These are phyloP conservation scores for Nasonia giraulti DNA, from an alignment of 1,140 invertebrate genomes.

Conservation along the genomic window DNA sequence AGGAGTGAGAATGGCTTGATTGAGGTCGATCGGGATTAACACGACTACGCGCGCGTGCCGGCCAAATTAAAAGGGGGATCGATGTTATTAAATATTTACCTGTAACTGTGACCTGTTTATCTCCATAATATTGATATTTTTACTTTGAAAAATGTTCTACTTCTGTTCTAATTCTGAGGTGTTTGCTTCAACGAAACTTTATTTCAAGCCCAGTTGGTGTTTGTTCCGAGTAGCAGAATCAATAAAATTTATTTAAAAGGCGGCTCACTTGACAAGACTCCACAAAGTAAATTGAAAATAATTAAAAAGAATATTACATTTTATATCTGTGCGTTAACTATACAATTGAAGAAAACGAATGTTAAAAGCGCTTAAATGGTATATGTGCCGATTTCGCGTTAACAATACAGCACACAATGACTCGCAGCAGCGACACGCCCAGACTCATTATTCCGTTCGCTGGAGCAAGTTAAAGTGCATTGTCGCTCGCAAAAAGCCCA, in stretches of 20 bases:
- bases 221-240: too few species aligned
- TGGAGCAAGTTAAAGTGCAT: conserved; percentile 30
- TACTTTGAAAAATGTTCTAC: too few species aligned
- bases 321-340: not conserved
- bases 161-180: too few species aligned
- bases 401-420: conserved; percentile 10
- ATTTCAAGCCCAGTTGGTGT: too few species aligned
- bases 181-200: too few species aligned
- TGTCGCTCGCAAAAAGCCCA: not conserved
- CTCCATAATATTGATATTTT: too few species aligned
- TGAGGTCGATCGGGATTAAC: not conserved
- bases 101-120: too few species aligned
- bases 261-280: too few species aligned
- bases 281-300: too few species aligned
- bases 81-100: not conserved
- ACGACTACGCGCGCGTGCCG: not conserved
- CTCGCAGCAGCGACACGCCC: conserved; percentile 18
- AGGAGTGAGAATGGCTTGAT: not conserved
- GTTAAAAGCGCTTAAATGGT: not conserved
- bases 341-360: not conserved
- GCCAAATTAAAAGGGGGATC: not conserved
- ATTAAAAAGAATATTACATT: not conserved
- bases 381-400: not conserved
- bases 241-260: too few species aligned
- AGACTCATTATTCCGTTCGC: conserved; percentile 28